These are phyloP conservation scores for Chitala chitala DNA, from an alignment of 2,113 vertebrate genomes.

Conservation along the genomic window DNA sequence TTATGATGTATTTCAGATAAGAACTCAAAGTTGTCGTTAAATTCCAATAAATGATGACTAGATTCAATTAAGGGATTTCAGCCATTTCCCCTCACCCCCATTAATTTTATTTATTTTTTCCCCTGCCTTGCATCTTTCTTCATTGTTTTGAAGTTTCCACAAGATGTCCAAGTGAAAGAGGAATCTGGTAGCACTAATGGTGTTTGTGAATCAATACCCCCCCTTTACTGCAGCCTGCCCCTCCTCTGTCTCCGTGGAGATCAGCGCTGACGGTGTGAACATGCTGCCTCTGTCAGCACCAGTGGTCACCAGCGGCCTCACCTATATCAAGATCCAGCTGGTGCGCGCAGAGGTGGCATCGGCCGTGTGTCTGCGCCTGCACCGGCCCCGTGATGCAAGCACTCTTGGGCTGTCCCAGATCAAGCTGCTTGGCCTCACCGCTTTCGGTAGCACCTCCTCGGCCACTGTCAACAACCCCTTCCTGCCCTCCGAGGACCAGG, in stretches of 20 bases:
- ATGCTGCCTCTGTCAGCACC: conserved; percentile 96
- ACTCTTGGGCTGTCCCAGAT: conserved; percentile 94
- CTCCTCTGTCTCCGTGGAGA: conserved; percentile 95
- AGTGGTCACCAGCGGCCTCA: conserved; percentile 90
- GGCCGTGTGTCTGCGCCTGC: conserved; percentile 88
- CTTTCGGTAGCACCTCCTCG: conserved; percentile 94
- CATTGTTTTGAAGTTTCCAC: too few species aligned
- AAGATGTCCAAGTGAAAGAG: too few species aligned
- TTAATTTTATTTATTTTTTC: too few species aligned
- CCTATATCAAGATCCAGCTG: conserved; percentile 97
- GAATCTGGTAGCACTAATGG: too few species aligned
- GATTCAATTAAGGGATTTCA: too few species aligned
- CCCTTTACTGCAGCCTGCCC: conserved; percentile 75
- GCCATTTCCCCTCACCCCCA: too few species aligned
- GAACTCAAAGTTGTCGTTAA: too few species aligned
- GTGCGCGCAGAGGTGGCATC: conserved; percentile 96
- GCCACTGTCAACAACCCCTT: conserved; percentile 97
- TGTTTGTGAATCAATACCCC: neutral
- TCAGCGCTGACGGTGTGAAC: conserved; percentile 93
- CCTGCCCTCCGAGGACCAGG: conserved; percentile 95
- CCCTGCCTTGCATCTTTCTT: too few species aligned
- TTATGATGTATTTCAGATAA: too few species aligned
- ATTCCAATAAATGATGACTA: too few species aligned
- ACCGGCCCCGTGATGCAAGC: conserved; percentile 91
- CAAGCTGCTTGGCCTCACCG: conserved; percentile 90